These are phyloP conservation scores for Nyctibius bracteatus DNA, from an alignment of 2,113 vertebrate genomes.

Conservation along the genomic window DNA sequence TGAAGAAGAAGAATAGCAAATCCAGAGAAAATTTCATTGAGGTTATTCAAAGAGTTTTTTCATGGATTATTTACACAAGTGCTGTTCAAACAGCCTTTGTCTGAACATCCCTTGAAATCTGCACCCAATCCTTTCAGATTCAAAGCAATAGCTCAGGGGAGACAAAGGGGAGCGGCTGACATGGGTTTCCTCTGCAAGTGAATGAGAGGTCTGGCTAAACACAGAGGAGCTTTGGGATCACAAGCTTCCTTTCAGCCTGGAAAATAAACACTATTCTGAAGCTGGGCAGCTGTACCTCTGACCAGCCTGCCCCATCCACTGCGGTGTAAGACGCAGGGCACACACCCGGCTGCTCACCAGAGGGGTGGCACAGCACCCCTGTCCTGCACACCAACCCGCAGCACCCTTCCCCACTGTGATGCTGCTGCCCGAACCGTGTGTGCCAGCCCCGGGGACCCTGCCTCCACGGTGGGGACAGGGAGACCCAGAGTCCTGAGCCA, in stretches of 20 bases:
- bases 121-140: constrained; percentile 59
- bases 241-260: constrained; percentile 47
- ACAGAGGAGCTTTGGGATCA: constrained; percentile 43
- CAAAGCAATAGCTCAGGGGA: constrained; percentile 23
- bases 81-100: constrained; percentile 55
- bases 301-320: not conserved
- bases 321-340: accelerated
- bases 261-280: constrained; percentile 49
- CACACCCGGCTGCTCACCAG: not conserved
- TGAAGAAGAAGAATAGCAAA: constrained; percentile 55
- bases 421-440: accelerated
- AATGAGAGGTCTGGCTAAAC: constrained; percentile 53
- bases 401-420: not conserved
- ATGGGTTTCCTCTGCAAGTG: constrained; percentile 39
- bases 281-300: constrained; percentile 23
- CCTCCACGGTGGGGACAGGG: accelerated
- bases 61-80: constrained; percentile 48
- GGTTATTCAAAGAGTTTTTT: constrained; percentile 45
- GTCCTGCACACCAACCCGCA: not conserved
- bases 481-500: not conserved
- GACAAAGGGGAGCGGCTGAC: constrained; percentile 43
- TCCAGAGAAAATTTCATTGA: constrained; percentile 59
- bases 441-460: not conserved
- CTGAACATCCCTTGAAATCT: constrained; percentile 49
- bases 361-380: not conserved